Base-by-base conservation (phyloP, 2,113 vertebrate genomes). In the Elephantulus edwardii region DNA sequence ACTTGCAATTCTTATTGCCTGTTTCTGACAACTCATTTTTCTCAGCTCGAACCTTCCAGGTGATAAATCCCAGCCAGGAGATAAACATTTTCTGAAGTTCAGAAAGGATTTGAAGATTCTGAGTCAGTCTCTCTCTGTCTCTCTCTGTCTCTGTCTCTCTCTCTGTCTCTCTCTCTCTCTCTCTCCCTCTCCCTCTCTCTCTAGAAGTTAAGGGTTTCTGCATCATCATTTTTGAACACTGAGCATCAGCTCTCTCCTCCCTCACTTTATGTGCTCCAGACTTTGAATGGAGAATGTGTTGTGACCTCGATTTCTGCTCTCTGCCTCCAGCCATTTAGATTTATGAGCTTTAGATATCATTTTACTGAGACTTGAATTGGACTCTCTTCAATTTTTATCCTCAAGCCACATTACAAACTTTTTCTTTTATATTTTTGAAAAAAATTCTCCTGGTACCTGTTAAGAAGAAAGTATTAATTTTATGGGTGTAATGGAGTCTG, bases 101-200 rank as follows among this genome's bases (percentile, higher is more conserved):
- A 62, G 35, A n/a, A 42, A 26, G 85, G 91, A 16, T 62, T 48
- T 50, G 44, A 85, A 82, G 91, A 79, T 88, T 88, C 46, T 56
- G 89, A 80, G 88, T 84, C n/a, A n/a, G n/a, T n/a, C n/a, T n/a
- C n/a, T n/a, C n/a, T n/a, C n/a, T 76, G 33, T 96, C 95, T 95
- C 84, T 95, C 74, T 89, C n/a, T 76, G 33, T 96, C 95, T 95
- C 84, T 95, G 38, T 76, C n/a, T 96, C 95, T 95, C 84, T 95
- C 74, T 89, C n/a, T 76, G 33, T 96, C 95, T 95, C 84, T 95
- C 74, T 89, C n/a, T 76, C n/a, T 96, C 95, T 95, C 84, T 95
- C 74, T 89, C n/a, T 76, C n/a, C 95, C 95, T 95, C 84, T 95
- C 74, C n/a, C n/a, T 76, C n/a, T 96, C 95, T 95, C 84, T 95